phyloP scores from a whole-genome alignment of 2,888 invertebrate species.

The Chymomyza procnemis region DNA sequence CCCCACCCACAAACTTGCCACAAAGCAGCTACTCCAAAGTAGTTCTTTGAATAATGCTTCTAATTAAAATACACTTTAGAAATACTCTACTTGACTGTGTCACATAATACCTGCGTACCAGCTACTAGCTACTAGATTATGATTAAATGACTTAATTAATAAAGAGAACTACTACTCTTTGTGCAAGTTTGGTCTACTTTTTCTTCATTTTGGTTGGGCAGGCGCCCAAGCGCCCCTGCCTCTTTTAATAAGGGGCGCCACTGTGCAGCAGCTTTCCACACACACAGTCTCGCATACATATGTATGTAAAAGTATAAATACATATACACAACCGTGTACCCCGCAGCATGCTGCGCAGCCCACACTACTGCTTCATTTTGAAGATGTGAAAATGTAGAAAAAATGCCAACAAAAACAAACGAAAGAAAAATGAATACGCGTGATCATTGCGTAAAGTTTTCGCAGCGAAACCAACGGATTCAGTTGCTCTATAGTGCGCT shows the following conservation, averaged over 20 bases:
- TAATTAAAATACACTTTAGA: background rate
- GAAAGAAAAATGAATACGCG: conserved; percentile 41
- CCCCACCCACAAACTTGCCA: no score
- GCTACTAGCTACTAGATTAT: background rate
- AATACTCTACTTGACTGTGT: background rate
- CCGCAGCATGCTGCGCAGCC: conserved; percentile 2
- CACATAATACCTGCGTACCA: background rate
- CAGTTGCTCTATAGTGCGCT: conserved; percentile 66
- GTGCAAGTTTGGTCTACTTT: background rate
- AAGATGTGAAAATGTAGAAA: conserved; percentile 66
- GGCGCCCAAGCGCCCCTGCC: no score
- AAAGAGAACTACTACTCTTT: background rate
- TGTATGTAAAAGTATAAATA: conserved; percentile 14
- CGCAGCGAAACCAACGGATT: conserved; percentile 14
- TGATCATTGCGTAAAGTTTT: conserved; percentile 68
- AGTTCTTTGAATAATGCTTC: background rate
- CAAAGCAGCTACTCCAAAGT: background rate
- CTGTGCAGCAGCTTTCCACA: conserved; percentile 18
- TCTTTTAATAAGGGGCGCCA: conserved; percentile 20
- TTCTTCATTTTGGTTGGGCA: background rate
- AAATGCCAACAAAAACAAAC: conserved; percentile 28
- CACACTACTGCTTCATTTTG: conserved; percentile 20
- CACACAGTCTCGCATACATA: conserved; percentile 26
- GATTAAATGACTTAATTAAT: background rate
- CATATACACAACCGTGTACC: background rate